Percentiles rank a stretch among this genome's conserved stretches.
Evolutionary conservation across 2,888 invertebrate species (phyloP).

Genomic region (Ochlodes sylvanus): DNA sequence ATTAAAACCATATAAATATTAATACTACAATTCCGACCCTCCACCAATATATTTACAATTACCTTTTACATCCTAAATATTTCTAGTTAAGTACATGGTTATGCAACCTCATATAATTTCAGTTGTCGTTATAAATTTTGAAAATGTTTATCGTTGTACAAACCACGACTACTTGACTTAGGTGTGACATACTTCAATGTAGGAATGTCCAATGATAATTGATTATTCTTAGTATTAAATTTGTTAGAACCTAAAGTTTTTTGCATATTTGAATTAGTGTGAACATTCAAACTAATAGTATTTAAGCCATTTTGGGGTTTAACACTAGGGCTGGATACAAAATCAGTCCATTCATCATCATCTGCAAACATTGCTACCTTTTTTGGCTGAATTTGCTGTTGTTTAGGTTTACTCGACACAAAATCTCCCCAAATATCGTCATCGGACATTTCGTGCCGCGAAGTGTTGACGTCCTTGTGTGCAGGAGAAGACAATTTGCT

Average conservation of each 20-base stretch:
- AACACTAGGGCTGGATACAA: constrained; percentile 75
- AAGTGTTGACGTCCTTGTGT: constrained; percentile 56
- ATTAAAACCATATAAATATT: constrained; percentile 37
- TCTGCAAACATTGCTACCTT: constrained; percentile 63
- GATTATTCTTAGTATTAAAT: constrained; percentile 59
- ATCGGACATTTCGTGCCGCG: constrained; percentile 61
- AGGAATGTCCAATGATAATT: constrained; percentile 71
- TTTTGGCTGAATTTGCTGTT: constrained; percentile 55
- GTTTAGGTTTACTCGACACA: constrained; percentile 79
- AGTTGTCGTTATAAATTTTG: constrained; percentile 81
- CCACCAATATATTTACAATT: constrained; percentile 70
- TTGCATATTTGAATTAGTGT: constrained; percentile 72
- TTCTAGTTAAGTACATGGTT: constrained; percentile 65
- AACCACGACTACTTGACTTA: constrained; percentile 65
- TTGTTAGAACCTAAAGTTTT: constrained; percentile 61
- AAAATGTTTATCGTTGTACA: constrained; percentile 75
- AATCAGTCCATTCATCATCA: constrained; percentile 82
- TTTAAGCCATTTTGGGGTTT: constrained; percentile 76
- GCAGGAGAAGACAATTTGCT: constrained; percentile 70
- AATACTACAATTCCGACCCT: constrained; percentile 55
- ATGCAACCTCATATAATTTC: constrained; percentile 50
- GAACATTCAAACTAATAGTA: constrained; percentile 78
- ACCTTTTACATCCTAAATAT: constrained; percentile 46
- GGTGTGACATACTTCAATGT: constrained; percentile 78
- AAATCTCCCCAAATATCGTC: constrained; percentile 87